A percentile compares a stretch with the other conserved stretches of the same genome.
Conservation (phyloP, 2,797 vertebrate species). For the Alectoris magna region DNA sequence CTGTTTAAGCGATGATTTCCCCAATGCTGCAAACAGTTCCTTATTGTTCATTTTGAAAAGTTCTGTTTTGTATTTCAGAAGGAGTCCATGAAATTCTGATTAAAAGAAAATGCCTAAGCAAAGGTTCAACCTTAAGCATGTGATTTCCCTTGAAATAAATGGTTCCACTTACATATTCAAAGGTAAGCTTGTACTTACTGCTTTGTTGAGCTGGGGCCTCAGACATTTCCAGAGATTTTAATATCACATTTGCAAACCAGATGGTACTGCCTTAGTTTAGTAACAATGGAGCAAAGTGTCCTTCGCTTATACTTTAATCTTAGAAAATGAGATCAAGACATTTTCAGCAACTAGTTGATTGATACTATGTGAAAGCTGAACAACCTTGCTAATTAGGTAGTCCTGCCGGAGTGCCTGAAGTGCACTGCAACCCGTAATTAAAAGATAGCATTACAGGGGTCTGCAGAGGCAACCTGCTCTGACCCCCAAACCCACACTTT, state of each 20-base stretch:
- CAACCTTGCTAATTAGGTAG: conserved; percentile 67
- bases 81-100: not conserved
- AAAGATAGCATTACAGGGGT: conserved; percentile 60
- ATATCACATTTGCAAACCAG: conserved; percentile 76
- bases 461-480: conserved; percentile 35
- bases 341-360: conserved; percentile 71
- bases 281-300: conserved; percentile 75
- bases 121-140: not conserved
- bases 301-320: conserved; percentile 77
- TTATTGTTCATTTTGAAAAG: not conserved
- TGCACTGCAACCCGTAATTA: conserved; percentile 51
- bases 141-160: conserved; percentile 11
- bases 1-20: not conserved
- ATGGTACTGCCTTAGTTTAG: conserved; percentile 72
- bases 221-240: conserved; percentile 59
- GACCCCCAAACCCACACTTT: conserved; percentile 43
- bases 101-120: not conserved
- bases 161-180: not conserved
- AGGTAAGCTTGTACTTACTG: conserved; percentile 42
- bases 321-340: conserved; percentile 77
- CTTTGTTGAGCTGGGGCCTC: not conserved
- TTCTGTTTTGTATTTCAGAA: conserved; percentile 16
- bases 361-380: conserved; percentile 75
- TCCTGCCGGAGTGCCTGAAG: conserved; percentile 56
- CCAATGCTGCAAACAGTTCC: not conserved